Base-by-base conservation (phyloP, 2,797 vertebrate genomes). In the Meda fulgida region DNA sequence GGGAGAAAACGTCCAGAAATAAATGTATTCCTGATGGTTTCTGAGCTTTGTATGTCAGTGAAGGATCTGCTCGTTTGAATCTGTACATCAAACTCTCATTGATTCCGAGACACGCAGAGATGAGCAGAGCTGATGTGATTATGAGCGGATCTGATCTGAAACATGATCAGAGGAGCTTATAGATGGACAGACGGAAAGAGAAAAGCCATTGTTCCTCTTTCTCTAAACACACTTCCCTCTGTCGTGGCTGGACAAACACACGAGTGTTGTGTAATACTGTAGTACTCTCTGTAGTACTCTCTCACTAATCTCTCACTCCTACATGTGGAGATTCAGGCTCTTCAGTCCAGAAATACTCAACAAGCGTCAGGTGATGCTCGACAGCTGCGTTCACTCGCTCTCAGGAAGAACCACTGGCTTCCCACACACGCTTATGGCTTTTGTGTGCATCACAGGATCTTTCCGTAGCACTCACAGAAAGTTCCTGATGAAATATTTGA, bases 281-380 rank as follows among this genome's bases (percentile, higher is more conserved):
- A 77, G 76, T 78, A 38, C 55, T 60, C 51, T n/a, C n/a, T n/a
- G n/a, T n/a, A n/a, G n/a, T n/a, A n/a, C n/a, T n/a, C n/a, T n/a
- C n/a, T n/a, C n/a, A n/a, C n/a, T n/a, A n/a, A 16, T 23, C 34
- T 78, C 55, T 78, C 55, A 63, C 76, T 78, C 76, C 76, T 60
- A 78, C 76, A 43, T 40, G 55, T 43, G 76, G 76, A 60, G 55
- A 78, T 43, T 19, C 76, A 43, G 23, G 16, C 36, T 7, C 53
- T 63, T 63, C 16, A 78, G 76, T 29, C 76, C 76, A 55, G 13
- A 80, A 36, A 26, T 55, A 58, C 65, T 71, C 9, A 0, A 51
- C 29, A 13, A 36, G 73, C 6, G 3, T 76, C 48, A 76, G 73
- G 31, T 13, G 48, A 23, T 36, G 29, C 29, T 75, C 9, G 46